Conservation (phyloP, 2,797 vertebrate species). For the Sebastes trivittatus region DNA sequence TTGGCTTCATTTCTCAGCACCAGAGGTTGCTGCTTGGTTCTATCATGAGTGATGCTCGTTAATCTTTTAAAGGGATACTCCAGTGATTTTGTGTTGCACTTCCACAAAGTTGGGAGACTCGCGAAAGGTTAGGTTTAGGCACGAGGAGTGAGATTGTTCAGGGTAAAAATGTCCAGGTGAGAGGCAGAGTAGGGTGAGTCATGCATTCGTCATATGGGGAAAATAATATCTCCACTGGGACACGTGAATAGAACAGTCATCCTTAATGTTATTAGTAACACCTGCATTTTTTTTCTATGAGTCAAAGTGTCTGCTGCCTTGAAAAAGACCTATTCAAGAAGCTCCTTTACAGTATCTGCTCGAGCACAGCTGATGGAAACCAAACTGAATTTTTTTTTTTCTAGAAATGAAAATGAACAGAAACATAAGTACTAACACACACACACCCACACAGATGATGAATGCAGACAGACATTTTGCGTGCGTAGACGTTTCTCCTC, state of each 20-base stretch:
- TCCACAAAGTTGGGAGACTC: background rate
- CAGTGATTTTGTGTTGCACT: background rate
- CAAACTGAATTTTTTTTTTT: background rate
- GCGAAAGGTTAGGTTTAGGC: background rate
- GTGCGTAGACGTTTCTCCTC: slow-evolving; percentile 1
- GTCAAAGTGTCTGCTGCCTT: background rate
- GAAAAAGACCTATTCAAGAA: background rate
- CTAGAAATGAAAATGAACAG: slow-evolving; percentile 17
- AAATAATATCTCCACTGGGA: background rate
- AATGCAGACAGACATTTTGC: slow-evolving; percentile 43
- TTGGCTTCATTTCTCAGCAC: too few species aligned
- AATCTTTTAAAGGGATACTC: background rate
- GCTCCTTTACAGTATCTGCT: background rate
- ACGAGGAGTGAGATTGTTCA: background rate
- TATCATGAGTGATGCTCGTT: background rate
- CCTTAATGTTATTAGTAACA: background rate
- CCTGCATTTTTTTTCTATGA: background rate
- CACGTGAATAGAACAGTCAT: background rate
- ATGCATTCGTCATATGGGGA: background rate
- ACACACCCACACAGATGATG: slow-evolving; percentile 30
- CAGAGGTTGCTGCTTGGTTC: rapidly evolving
- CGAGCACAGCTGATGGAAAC: slow-evolving; percentile 13
- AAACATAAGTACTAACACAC: slow-evolving; percentile 27
- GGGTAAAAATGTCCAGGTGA: rapidly evolving
- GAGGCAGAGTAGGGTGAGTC: background rate